These are phyloP conservation scores for Chaenocephalus aceratus DNA, from an alignment of 2,113 vertebrate species.

Conservation along the genomic window DNA sequence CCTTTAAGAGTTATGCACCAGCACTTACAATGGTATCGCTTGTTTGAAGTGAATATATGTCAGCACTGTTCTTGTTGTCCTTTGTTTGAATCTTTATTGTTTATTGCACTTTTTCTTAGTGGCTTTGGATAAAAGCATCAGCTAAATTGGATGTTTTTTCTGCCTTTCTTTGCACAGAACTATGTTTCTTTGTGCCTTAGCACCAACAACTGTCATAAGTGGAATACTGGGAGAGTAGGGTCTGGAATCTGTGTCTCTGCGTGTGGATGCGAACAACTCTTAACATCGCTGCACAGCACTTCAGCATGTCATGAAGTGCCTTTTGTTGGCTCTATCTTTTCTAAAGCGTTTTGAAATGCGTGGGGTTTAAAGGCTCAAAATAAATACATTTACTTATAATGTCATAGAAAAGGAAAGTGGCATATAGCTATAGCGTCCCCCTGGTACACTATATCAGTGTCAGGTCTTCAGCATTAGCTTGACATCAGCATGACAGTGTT, in stretches of 20 bases:
- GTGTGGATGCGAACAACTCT: not conserved
- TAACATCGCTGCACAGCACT: not conserved
- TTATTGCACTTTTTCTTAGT: too few species aligned
- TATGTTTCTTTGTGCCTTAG: not conserved
- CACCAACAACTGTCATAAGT: not conserved
- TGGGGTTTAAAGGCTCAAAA: not conserved
- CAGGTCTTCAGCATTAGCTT: slow-evolving; percentile 40
- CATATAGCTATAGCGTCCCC: slow-evolving; percentile 1
- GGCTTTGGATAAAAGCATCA: too few species aligned
- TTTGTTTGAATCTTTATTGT: too few species aligned
- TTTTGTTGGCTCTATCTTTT: not conserved
- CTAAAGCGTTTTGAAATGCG: not conserved
- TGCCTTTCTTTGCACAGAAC: not conserved
- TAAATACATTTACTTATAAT: not conserved
- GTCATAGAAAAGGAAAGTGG: slow-evolving; percentile 11
- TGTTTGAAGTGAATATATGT: too few species aligned
- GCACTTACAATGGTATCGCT: too few species aligned
- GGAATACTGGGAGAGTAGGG: not conserved
- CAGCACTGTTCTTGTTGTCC: too few species aligned
- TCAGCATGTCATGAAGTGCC: not conserved
- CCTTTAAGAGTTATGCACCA: too few species aligned
- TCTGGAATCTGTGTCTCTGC: not conserved
- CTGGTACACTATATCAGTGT: slow-evolving; percentile 24
- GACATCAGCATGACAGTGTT: slow-evolving; percentile 19
- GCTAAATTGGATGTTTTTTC: too few species aligned